Conservation (phyloP, 2,888 invertebrate genomes). For the Omphaloscelis lunosa region DNA sequence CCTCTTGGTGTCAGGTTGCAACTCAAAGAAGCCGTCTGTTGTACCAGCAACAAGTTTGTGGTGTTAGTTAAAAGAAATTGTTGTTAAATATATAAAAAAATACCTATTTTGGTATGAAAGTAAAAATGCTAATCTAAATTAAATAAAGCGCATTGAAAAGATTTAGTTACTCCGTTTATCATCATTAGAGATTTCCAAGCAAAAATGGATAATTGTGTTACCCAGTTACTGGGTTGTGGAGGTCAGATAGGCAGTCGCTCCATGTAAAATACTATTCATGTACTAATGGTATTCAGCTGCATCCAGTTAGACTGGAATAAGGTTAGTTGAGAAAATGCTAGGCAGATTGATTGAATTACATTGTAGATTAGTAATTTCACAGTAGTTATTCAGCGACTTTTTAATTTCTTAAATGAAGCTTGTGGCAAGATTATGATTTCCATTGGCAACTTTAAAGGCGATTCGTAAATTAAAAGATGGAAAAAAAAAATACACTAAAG, state of each 20-base stretch:
- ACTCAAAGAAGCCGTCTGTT: slow-evolving; percentile 80
- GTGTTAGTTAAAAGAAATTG: slow-evolving; percentile 59
- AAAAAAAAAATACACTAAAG: neutral
- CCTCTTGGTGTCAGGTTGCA: slow-evolving; percentile 76
- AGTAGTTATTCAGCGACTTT: neutral
- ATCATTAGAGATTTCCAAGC: no score
- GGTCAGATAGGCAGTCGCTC: no score
- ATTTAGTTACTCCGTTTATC: no score
- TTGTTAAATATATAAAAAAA: neutral
- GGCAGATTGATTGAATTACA: no score
- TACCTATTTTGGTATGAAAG: no score
- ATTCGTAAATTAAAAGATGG: neutral
- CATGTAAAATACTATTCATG: no score
- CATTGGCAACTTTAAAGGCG: neutral
- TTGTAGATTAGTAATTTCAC: neutral
- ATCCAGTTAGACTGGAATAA: no score
- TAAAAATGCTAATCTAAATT: neutral
- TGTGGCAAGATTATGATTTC: neutral
- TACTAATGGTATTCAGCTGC: no score
- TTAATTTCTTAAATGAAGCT: neutral
- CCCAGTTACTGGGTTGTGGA: no score
- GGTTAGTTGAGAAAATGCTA: no score
- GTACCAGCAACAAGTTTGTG: slow-evolving; percentile 63
- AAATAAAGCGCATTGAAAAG: neutral
- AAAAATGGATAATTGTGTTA: no score